Evolutionary conservation across 2,888 invertebrate genomes (phyloP).

Genomic region (Drosophila sordidula): DNA sequence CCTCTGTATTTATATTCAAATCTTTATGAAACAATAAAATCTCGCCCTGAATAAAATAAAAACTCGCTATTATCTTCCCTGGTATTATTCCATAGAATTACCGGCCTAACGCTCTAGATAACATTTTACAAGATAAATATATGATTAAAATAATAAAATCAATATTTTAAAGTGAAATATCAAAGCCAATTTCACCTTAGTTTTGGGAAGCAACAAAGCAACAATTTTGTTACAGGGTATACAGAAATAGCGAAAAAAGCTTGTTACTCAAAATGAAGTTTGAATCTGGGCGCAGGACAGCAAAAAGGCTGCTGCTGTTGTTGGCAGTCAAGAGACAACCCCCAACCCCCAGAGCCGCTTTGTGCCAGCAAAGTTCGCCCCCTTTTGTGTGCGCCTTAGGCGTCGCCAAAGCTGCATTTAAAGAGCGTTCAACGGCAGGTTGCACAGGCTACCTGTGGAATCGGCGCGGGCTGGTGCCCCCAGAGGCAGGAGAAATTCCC

Average conservation of each 20-base stretch:
- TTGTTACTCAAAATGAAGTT: slow-evolving; percentile 63
- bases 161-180: too few species aligned
- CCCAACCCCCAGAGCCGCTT: neutral
- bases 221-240: slow-evolving; percentile 20
- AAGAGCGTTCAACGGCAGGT: slow-evolving; percentile 41
- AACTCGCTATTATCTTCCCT: too few species aligned
- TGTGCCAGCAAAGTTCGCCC: slow-evolving; percentile 16
- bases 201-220: too few species aligned
- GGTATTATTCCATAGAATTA: too few species aligned
- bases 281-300: slow-evolving; percentile 51
- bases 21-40: too few species aligned
- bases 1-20: too few species aligned
- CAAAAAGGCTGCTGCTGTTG: slow-evolving; percentile 57
- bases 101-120: too few species aligned
- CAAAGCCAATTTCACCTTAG: too few species aligned
- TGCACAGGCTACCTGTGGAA: slow-evolving; percentile 52
- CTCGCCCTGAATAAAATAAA: too few species aligned
- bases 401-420: slow-evolving; percentile 57
- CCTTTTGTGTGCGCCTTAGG: slow-evolving; percentile 30
- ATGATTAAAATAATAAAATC: too few species aligned
- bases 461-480: slow-evolving; percentile 17
- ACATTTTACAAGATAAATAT: too few species aligned
- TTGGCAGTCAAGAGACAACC: slow-evolving; percentile 33
- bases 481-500: slow-evolving; percentile 21
- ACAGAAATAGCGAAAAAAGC: slow-evolving; percentile 18